These are phyloP conservation scores for Mechanitis messenoides DNA, from an alignment of 2,888 invertebrate genomes.

Conservation along the genomic window DNA sequence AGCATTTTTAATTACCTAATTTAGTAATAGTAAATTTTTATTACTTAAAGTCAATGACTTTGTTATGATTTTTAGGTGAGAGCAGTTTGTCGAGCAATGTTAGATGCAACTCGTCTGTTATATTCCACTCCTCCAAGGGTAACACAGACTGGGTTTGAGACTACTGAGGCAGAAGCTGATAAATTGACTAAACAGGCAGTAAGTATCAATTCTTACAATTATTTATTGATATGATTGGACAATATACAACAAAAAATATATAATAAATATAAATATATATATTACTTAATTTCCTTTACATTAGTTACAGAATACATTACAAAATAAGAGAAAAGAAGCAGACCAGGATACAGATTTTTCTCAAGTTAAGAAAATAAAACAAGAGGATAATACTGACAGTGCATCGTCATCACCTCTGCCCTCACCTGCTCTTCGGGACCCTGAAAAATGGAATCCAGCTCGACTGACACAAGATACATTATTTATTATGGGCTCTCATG, in stretches of 20 bases:
- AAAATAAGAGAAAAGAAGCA: conserved; percentile 79
- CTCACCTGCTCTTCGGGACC: conserved; percentile 73
- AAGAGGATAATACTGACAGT: conserved; percentile 56
- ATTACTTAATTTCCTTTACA: not conserved
- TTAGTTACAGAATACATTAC: conserved; percentile 65
- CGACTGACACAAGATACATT: conserved; percentile 82
- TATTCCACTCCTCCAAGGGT: conserved; percentile 75
- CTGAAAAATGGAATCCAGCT: conserved; percentile 84
- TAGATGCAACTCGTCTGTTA: conserved; percentile 86
- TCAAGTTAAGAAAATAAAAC: conserved; percentile 63
- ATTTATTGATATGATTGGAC: not conserved
- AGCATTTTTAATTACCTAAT: no score
- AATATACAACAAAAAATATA: no score
- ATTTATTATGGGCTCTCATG: conserved; percentile 88
- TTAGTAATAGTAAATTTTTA: no score
- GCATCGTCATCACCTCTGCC: conserved; percentile 56
- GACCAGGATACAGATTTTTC: conserved; percentile 80
- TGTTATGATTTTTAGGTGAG: conserved; percentile 54
- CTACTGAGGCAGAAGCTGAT: conserved; percentile 74
- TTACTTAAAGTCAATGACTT: no score
- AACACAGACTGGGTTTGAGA: conserved; percentile 71
- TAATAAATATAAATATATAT: not conserved
- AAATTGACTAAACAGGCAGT: conserved; percentile 55
- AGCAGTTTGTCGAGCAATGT: conserved; percentile 84
- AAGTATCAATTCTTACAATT: conserved; percentile 19